These are phyloP conservation scores for Chrysochloris asiatica DNA, from an alignment of 2,113 vertebrate species.

Conservation along the genomic window DNA sequence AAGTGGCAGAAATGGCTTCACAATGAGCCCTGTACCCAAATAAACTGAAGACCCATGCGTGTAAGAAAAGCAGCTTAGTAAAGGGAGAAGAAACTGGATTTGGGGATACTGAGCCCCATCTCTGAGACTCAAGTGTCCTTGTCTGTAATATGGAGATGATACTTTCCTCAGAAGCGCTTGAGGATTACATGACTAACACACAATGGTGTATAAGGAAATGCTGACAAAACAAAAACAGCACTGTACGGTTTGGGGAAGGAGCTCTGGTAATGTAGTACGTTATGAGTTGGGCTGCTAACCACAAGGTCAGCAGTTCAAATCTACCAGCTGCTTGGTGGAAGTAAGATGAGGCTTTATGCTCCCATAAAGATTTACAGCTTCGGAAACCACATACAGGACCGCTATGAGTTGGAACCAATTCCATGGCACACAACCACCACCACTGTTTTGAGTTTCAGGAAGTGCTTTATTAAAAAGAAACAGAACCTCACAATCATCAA, in stretches of 20 bases:
- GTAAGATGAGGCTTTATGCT: too few species aligned
- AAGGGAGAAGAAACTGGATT: neutral
- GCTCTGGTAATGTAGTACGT: too few species aligned
- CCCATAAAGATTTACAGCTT: too few species aligned
- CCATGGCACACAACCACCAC: too few species aligned
- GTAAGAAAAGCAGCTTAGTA: neutral
- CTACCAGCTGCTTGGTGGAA: too few species aligned
- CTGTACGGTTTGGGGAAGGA: neutral
- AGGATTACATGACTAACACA: neutral
- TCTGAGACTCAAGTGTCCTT: neutral
- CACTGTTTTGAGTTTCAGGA: neutral
- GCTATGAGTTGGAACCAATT: too few species aligned
- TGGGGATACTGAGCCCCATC: neutral
- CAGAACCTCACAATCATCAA: neutral
- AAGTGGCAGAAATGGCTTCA: neutral
- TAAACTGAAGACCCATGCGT: neutral
- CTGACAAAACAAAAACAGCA: neutral
- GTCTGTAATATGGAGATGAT: neutral
- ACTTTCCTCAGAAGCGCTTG: neutral
- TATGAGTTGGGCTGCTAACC: too few species aligned
- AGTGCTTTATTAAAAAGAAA: neutral
- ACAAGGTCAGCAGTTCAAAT: too few species aligned
- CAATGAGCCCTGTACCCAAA: neutral
- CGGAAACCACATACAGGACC: too few species aligned
- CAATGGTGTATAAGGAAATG: neutral